Evolutionary conservation across 2,113 vertebrate genomes (phyloP).

Genomic region (crab-eating macaque (Macaca fascicularis)): T2T-MFA8v1.1 NC_088377.1:54993501-54994000

Average conservation of each 20-base stretch:
- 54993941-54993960: neutral
- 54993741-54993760: neutral
- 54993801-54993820: neutral
- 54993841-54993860: neutral
- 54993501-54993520: neutral
- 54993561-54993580: neutral
- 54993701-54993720: neutral
- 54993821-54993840: neutral
- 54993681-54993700: neutral
- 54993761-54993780: too few relatives aligned
- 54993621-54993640: too few relatives aligned
- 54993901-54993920: neutral
- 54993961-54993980: neutral
- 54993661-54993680: neutral
- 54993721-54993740: neutral
- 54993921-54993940: neutral
- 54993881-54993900: neutral
- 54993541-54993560: neutral
- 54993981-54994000: neutral
- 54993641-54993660: neutral
- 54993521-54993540: too few relatives aligned
- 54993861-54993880: neutral
- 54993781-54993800: neutral
- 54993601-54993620: too few relatives aligned
- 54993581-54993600: neutral